Conservation (phyloP, 1,140 invertebrate genomes). For the Diabrotica undecimpunctata region DNA sequence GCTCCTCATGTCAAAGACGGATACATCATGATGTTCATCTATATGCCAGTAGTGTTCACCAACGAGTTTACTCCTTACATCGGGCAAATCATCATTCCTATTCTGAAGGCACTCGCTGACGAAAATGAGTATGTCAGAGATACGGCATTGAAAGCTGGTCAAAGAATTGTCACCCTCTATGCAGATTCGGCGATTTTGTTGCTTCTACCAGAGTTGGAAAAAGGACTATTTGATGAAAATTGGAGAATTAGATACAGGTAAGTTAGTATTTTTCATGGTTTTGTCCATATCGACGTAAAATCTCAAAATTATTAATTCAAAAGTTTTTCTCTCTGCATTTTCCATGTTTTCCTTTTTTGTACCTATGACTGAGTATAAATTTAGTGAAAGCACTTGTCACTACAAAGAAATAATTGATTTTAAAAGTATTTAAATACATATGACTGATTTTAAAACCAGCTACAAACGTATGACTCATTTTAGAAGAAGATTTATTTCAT, state of each 20-base stretch:
- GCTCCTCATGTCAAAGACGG: conserved; percentile 98
- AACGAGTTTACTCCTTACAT: conserved; percentile 95
- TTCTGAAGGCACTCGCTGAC: conserved; percentile 95
- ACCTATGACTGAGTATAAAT: no score
- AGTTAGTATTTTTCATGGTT: background rate
- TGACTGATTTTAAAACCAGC: no score
- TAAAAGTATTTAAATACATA: no score
- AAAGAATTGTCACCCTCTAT: conserved; percentile 94
- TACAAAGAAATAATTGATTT: no score
- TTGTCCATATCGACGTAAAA: no score
- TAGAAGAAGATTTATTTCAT: no score
- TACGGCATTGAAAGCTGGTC: conserved; percentile 93
- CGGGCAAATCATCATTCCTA: conserved; percentile 95
- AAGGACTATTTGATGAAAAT: conserved; percentile 93
- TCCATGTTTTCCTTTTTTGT: no score
- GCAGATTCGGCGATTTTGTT: conserved; percentile 93
- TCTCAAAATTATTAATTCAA: no score
- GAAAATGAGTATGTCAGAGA: conserved; percentile 99
- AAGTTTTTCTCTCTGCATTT: no score
- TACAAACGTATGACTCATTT: no score
- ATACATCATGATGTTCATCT: conserved; percentile 99
- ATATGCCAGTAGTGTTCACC: conserved; percentile 95
- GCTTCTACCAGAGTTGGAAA: conserved; percentile 90
- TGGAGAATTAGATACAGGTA: conserved; percentile 92
- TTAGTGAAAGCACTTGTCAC: no score